These are phyloP conservation scores for Emydoidea blandingii DNA, from an alignment of 2,797 vertebrate genomes.

Conservation along the genomic window DNA sequence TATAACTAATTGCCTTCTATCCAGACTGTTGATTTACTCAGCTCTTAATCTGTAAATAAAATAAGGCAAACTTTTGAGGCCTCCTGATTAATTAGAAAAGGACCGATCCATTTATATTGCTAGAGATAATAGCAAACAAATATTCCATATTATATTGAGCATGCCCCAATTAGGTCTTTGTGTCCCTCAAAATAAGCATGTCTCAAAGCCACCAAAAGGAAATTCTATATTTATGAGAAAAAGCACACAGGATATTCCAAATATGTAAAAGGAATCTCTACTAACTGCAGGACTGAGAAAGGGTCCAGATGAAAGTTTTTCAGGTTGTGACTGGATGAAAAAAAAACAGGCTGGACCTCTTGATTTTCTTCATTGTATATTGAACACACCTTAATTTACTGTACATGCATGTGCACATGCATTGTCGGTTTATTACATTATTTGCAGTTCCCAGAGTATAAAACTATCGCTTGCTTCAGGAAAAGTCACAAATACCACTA, in stretches of 20 bases:
- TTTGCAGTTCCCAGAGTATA: neutral
- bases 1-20: neutral
- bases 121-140: neutral
- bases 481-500: fast-evolving
- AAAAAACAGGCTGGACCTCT: neutral
- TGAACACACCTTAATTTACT: neutral
- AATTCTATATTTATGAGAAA: neutral
- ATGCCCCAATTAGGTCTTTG: neutral
- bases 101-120: neutral
- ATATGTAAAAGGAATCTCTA: neutral
- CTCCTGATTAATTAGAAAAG: neutral
- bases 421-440: neutral
- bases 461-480: neutral
- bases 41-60: neutral
- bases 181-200: neutral
- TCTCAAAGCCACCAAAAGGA: too few relatives aligned
- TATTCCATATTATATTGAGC: neutral
- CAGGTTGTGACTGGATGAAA: neutral
- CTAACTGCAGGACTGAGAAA: neutral
- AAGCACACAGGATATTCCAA: neutral
- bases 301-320: neutral
- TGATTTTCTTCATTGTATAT: neutral
- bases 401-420: neutral
- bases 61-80: neutral
- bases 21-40: neutral